Base-by-base conservation (phyloP, 2,797 vertebrate species). In the Sebastes ruberrimus region DNA sequence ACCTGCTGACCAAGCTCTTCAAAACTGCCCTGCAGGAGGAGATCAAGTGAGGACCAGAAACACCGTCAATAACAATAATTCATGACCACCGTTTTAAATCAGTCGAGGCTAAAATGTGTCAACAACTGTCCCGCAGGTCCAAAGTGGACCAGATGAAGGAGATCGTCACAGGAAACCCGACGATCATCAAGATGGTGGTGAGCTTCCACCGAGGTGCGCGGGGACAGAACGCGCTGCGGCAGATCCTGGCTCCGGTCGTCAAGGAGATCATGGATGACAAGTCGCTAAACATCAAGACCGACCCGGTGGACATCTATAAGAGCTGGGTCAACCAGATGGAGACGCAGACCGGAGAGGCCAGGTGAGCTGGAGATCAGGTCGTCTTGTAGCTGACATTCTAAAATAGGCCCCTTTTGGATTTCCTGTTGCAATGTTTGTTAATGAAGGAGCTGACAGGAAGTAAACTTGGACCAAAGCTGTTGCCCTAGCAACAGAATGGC, bases 321-420 rank as follows among this genome's bases (percentile, higher is more conserved):
- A 96, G 97, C 72, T 99, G 98, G 98, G 98, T 99, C 53, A 99
- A 99, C 93, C 98, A 99, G 93, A 99, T 99, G 98, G 98, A 99
- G 88, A 97, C 97, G n/a, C 98, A 99, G 85, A 99, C 98, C 0
- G 98, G 98, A 60, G 98, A 99, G 88, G 98, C 98, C 82, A 99
- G 98, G 98, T 99, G 90, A 89, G 90, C 61, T 8, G 55, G 27
- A 23, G 8, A 10, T 3, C 4, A 49, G 25, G 9, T 13, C 11
- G 53, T 7, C 53, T 25, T 14, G 22, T 25, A 23, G 22, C 53
- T 6, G 53, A 38, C 13, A 14, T 38, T 38, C 35, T 38, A 38
- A 38, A 38, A 38, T 38, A 38, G 35, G 35, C 13, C 10, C 35
- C 11, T 38, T 38, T 38, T 38, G 11, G 5, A 38, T 38, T 38